These are phyloP conservation scores for Hesperia comma DNA, from an alignment of 2,888 invertebrate species.

Conservation along the genomic window DNA sequence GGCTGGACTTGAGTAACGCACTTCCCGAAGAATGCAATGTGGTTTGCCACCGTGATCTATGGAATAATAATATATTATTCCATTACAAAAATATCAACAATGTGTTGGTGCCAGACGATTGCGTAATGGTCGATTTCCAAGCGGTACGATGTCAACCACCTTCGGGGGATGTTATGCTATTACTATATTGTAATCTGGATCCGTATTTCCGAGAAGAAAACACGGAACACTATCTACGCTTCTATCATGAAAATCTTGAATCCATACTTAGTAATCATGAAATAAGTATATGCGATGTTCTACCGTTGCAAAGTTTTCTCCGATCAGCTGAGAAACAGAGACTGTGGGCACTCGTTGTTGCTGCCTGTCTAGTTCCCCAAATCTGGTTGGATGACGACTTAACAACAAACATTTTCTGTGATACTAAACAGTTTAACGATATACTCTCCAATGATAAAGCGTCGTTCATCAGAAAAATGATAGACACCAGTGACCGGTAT, in stretches of 20 bases:
- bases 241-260: constrained; percentile 82
- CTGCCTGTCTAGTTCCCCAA: constrained; percentile 79
- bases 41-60: constrained; percentile 85
- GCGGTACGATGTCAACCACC: constrained; percentile 86
- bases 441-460: constrained; percentile 81
- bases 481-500: constrained; percentile 76
- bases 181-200: constrained; percentile 82
- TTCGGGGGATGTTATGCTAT: constrained; percentile 85
- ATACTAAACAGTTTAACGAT: constrained; percentile 79
- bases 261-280: constrained; percentile 64
- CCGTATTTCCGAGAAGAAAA: constrained; percentile 76
- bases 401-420: constrained; percentile 70
- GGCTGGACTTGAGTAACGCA: constrained; percentile 56
- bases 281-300: constrained; percentile 65
- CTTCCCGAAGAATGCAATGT: constrained; percentile 74
- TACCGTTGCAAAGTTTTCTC: constrained; percentile 72
- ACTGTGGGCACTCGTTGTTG: constrained; percentile 81
- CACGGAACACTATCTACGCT: constrained; percentile 74
- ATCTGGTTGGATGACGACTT: constrained; percentile 81
- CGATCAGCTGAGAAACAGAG: constrained; percentile 76
- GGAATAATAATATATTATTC: constrained; percentile 86
- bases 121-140: constrained; percentile 88
- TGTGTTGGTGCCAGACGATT: constrained; percentile 74
- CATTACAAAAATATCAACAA: constrained; percentile 57
- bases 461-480: constrained; percentile 81